phyloP scores from a whole-genome alignment of 1,140 invertebrate genomes.

The Bombus impatiens region DNA sequence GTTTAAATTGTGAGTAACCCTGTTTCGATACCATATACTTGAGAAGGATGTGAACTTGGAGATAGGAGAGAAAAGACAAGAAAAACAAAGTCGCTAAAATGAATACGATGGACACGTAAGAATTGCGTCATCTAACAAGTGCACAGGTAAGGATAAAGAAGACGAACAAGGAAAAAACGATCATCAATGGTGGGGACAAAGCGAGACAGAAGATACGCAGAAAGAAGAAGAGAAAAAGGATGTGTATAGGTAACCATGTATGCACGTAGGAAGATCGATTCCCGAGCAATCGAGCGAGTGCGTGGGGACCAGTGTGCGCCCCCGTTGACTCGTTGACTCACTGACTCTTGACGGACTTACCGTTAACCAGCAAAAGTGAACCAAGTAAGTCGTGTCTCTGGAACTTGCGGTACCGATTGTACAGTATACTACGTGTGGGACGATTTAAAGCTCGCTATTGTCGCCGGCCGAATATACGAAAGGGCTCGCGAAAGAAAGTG shows the following conservation, averaged over 20 bases:
- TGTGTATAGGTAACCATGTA: constrained; percentile 10
- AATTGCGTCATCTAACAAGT: constrained; percentile 52
- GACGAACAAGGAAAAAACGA: background rate
- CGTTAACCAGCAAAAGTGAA: constrained; percentile 79
- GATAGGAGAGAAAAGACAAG: background rate
- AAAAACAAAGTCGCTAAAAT: constrained; percentile 19
- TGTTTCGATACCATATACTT: background rate
- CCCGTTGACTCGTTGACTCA: constrained; percentile 74
- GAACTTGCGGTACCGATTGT: constrained; percentile 75
- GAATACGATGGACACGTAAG: constrained; percentile 29
- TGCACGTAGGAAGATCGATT: constrained; percentile 62
- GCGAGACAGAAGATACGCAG: background rate
- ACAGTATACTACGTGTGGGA: constrained; percentile 48
- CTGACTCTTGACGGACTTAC: constrained; percentile 77
- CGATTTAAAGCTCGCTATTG: constrained; percentile 58
- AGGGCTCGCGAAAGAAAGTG: constrained; percentile 51
- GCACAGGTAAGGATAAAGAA: constrained; percentile 1
- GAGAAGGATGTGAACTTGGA: background rate
- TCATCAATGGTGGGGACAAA: background rate
- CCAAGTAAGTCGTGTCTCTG: constrained; percentile 77
- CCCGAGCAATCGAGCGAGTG: constrained; percentile 62
- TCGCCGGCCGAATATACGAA: constrained; percentile 23
- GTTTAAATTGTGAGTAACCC: background rate
- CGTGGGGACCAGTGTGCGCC: constrained; percentile 64
- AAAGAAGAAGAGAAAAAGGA: background rate